Conservation (phyloP, 2,113 vertebrate species). For the Cyprinus carpio region DNA sequence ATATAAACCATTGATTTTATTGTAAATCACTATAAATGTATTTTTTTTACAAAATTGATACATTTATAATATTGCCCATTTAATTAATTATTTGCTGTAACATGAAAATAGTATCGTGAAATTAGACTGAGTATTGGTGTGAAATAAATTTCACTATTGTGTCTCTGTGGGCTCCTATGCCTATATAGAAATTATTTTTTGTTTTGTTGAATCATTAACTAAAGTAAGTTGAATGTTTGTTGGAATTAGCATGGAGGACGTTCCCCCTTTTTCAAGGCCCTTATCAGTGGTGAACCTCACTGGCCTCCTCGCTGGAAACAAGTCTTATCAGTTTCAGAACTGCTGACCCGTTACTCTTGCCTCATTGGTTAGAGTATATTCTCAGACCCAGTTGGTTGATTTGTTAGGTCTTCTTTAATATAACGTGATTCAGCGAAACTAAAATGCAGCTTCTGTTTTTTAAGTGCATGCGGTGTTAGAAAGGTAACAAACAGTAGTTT, state of each 20-base stretch:
- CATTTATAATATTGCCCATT: neutral
- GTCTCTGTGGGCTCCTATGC: neutral
- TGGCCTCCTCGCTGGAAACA: slow-evolving; percentile 54
- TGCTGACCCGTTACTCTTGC: slow-evolving; percentile 46
- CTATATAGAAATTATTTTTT: too few relatives aligned
- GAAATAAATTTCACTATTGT: neutral
- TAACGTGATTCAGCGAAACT: neutral
- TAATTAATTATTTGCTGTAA: neutral
- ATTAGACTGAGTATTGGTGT: neutral
- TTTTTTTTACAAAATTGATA: neutral
- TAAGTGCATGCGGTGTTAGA: neutral
- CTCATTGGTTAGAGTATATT: slow-evolving; percentile 63
- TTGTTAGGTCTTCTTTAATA: neutral
- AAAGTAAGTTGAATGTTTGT: slow-evolving; percentile 4
- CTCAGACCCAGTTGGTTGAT: slow-evolving; percentile 54
- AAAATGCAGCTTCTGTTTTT: neutral
- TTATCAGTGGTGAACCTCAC: slow-evolving; percentile 70
- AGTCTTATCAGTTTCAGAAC: slow-evolving; percentile 68
- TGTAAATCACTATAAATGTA: neutral
- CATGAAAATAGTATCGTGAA: neutral
- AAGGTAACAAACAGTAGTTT: slow-evolving; percentile 20
- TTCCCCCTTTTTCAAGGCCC: slow-evolving; percentile 36
- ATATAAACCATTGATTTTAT: neutral
- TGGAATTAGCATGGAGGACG: slow-evolving; percentile 10
- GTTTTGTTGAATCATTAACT: slow-evolving; percentile 47